phyloP scores from a whole-genome alignment of 2,113 vertebrate genomes.

The Echinops telfairi region DNA sequence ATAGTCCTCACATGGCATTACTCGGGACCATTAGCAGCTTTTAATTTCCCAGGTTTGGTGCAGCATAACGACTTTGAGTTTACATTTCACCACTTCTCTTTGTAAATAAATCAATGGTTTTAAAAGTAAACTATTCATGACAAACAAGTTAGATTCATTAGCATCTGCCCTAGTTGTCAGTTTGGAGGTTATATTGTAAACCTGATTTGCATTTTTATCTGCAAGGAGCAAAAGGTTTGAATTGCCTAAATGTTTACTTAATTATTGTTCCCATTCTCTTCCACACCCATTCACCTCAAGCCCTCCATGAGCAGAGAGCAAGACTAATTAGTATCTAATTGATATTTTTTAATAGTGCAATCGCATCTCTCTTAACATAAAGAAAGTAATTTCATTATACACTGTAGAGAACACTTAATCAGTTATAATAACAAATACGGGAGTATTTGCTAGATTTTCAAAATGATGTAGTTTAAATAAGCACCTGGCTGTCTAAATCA shows the following conservation, averaged over 20 bases:
- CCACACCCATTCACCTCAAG: conserved; percentile 68
- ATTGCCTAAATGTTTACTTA: conserved; percentile 77
- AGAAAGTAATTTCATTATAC: conserved; percentile 73
- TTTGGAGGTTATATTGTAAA: conserved; percentile 68
- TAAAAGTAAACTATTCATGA: conserved; percentile 73
- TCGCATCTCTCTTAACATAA: conserved; percentile 73
- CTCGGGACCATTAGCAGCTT: conserved; percentile 55
- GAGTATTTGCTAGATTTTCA: conserved; percentile 62
- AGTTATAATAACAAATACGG: conserved; percentile 68
- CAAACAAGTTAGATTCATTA: conserved; percentile 69
- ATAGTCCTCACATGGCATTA: conserved; percentile 60
- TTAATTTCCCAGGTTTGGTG: conserved; percentile 72
- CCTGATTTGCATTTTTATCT: conserved; percentile 74
- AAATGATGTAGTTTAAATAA: conserved; percentile 63
- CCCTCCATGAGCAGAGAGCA: conserved; percentile 68
- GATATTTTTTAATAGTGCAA: conserved; percentile 77
- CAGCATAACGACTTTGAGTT: conserved; percentile 63
- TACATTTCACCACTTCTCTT: conserved; percentile 55
- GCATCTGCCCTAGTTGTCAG: conserved; percentile 60
- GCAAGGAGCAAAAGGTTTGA: conserved; percentile 66
- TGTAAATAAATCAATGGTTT: conserved; percentile 67
- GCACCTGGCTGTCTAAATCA: conserved; percentile 66
- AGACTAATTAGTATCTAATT: conserved; percentile 79
- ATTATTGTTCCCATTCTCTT: conserved; percentile 76
- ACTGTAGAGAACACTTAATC: conserved; percentile 68